A percentile compares a stretch with the other conserved stretches of the same genome.
Conservation (phyloP, 2,113 vertebrate species). For the Pterocles gutturalis region DNA sequence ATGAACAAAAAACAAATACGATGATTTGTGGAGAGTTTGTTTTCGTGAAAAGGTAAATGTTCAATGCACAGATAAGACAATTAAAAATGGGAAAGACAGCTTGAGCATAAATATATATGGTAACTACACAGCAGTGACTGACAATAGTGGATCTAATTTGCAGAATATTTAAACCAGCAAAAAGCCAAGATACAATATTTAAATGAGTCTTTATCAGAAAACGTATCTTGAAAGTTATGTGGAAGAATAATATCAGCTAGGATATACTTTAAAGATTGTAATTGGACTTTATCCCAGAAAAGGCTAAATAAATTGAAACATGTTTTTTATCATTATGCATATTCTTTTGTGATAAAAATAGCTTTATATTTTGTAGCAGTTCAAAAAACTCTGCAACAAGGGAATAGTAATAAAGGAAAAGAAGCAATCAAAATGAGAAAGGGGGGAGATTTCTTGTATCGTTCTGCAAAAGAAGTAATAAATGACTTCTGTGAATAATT, state of each 20-base stretch:
- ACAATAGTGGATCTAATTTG: constrained; percentile 20
- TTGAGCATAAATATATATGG: not conserved
- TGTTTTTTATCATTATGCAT: constrained; percentile 71
- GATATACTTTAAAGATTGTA: constrained; percentile 67
- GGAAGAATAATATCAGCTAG: constrained; percentile 49
- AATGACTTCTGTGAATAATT: constrained; percentile 68
- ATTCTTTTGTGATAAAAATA: constrained; percentile 75
- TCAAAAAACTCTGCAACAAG: constrained; percentile 58
- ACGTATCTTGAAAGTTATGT: constrained; percentile 52
- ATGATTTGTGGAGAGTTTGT: not conserved
- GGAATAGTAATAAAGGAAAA: constrained; percentile 67
- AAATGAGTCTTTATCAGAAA: constrained; percentile 68
- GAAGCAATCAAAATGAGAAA: constrained; percentile 69
- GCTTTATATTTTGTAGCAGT: constrained; percentile 42
- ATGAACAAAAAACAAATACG: not conserved
- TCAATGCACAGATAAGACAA: not conserved
- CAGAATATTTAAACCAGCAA: constrained; percentile 48
- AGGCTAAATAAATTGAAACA: constrained; percentile 75
- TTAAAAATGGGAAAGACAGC: constrained; percentile 28
- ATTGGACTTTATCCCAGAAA: constrained; percentile 74
- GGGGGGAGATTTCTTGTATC: constrained; percentile 38
- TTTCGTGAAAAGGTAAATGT: constrained; percentile 19
- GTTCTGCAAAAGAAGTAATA: constrained; percentile 60
- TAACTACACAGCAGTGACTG: not conserved
- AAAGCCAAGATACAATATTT: constrained; percentile 35